Base-by-base conservation (phyloP, 1,140 invertebrate genomes). In the Leptinotarsa defecta region DNA sequence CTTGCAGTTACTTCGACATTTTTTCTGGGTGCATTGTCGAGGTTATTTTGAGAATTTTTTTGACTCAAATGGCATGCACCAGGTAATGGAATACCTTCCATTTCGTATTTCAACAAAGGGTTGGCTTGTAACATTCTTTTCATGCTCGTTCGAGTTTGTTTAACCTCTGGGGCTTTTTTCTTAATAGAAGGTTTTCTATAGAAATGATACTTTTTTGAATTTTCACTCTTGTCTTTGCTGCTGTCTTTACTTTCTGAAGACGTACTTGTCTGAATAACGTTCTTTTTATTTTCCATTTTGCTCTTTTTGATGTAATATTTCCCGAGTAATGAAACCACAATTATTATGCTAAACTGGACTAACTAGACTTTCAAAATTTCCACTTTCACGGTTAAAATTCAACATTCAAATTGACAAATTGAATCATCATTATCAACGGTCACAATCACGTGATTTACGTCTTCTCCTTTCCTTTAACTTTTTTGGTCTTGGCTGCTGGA, bases 41-140 rank as follows among this genome's bases (percentile, higher is more conserved):
- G 34, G 3, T 43, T 11, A 43, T 43, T 43, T 43, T 43, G 34
- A 27, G 64, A 13, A 22, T 17, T 34, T 24, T 22, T 13, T 67
- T 24, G 22, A 13, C 3, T 11, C 6, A 19, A 19, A 13, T 68
- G n/a, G 17, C 67, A 43, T n/a, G 24, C 67, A n/a, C 19, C 2
- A 1, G 17, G 3, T 68, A 43, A 43, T 43, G 34, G 67, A 22
- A 68, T 72, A 62, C 73, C 71, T 48, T 74, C 78, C 8, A 68
- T 61, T 78, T 82, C 77, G 15, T 75, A 71, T 63, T 77, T 71
- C 61, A 83, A 68, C 61, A 81, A 72, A 8, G 83, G 83, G 76
- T 84, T 83, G 15, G 83, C 81, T 78, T 82, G 80, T 15, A 82
- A 73, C 73, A 84, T 64, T 74, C 83, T 34, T 67, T 76, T 77